Evolutionary conservation across 2,797 vertebrate genomes (phyloP).

Genomic region (Sebastes hopkinsi): DNA sequence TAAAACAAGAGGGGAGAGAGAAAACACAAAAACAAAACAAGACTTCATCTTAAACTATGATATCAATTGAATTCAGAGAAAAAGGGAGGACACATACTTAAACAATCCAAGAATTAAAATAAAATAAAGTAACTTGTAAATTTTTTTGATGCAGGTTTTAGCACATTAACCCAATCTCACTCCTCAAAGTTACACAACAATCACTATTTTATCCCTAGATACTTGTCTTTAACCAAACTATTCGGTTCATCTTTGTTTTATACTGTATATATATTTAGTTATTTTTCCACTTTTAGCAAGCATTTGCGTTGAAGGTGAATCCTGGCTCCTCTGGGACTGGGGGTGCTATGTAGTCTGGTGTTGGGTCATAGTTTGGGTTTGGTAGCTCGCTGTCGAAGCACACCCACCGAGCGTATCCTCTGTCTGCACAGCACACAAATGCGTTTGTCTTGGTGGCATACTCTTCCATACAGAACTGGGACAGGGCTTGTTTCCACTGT

Average conservation of each 20-base stretch:
- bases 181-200: background rate
- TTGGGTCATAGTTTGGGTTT: slow-evolving; percentile 63
- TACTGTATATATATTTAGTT: background rate
- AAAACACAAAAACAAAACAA: no score
- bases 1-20: fast-evolving
- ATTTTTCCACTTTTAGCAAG: slow-evolving; percentile 39
- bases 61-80: fast-evolving
- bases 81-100: no score
- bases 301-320: slow-evolving; percentile 60
- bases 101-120: no score
- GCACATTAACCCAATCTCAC: background rate
- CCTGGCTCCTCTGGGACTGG: background rate
- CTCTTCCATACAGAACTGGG: slow-evolving; percentile 74
- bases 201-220: background rate
- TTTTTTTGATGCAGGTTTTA: background rate
- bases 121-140: background rate
- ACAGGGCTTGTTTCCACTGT: slow-evolving; percentile 75
- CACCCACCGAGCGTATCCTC: slow-evolving; percentile 23
- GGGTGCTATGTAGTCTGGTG: slow-evolving; percentile 54
- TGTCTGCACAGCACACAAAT: slow-evolving; percentile 59
- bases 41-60: no score
- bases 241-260: background rate
- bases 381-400: slow-evolving; percentile 67
- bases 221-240: background rate
- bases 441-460: slow-evolving; percentile 48